Evolutionary conservation across 1,140 invertebrate species (phyloP), one percentile per base, ranked within the genome.

Genomic region (Zaprionus camerounensis): DNA sequence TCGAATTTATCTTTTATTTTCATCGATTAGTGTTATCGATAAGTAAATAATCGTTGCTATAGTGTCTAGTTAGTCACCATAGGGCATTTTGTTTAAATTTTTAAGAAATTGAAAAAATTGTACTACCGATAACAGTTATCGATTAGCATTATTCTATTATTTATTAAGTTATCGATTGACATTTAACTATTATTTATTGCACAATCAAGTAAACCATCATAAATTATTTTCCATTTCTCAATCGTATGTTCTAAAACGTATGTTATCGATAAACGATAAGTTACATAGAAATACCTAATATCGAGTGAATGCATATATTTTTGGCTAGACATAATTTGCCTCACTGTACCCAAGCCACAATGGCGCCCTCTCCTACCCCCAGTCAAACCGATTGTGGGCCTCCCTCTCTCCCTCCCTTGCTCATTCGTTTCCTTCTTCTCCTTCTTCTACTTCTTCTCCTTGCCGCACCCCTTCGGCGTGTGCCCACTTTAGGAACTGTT

Each of bases 401-500:
- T 7, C 41, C 17, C 2, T 17, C 4, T 5, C 5, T 44, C 15
- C 1, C 15, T 1, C 41, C 11, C 41, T 46, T 17, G 6, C n/a
- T 17, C 41, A 17, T 6, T 17, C 41, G 31, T 22, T 22, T 51
- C 12, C 13, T 51, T 38, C 34, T 20, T 12, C 31, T 31, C 31
- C 38, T 24, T 13, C 11, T 3, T 0, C 55, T 17, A 4, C 13
- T 3, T 6, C 11, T 15, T 13, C 63, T n/a, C 5, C 34, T 13
- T 13, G 9, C 3, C 20, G 46, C 55, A 2, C 41, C 31, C 38
- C 20, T n/a, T 15, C 17, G 31, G 5, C 26, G 41, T 28, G 13
- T 51, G 28, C 66, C 61, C 67, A 76, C 61, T 66, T 65, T 76
- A 55, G 24, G 36, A 71, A 76, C 62, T 66, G 69, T 76, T 72